Evolutionary conservation across 35 echinoderm and acorn worm genomes (phyloP), one percentile per base, ranked within the genome.

Genomic region (Heliocidaris tuberculata): DNA sequence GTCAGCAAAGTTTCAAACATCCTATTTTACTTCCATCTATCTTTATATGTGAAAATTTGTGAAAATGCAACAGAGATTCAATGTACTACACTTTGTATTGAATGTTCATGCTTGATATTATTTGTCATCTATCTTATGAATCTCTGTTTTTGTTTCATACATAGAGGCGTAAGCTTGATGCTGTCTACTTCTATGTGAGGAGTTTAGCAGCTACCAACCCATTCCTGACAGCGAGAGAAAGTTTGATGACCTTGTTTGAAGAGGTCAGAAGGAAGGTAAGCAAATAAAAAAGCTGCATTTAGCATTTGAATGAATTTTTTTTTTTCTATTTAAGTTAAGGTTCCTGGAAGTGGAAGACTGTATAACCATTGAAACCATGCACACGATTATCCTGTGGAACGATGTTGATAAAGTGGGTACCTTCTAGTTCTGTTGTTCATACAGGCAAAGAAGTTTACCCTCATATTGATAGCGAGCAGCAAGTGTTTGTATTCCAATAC

Each of bases 101-200:
- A 27, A 6, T n/a, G 27, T 78, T 78, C 7, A 21, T 21, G 65
- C 27, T 78, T 8, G 7, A 8, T 56, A 56, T 56, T 56, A 12
- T 56, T 56, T 3, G 9, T 56, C 52, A 56, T 56, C 52, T 78
- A 27, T 78, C 19, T 78, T 89, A 11, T 0, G 31, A 47, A 6
- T 89, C 24, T 48, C 87, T 47, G 15, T 48, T 48, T 42, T 89
- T 48, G 6, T 89, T 32, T 42, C 30, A 6, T 94, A 86, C 31
- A n/a, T n/a, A 99, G 97, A 96, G 96, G 27, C 94, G 98, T 65
- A 99, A 99, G 94, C 95, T 99, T 31, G 98, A 99, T 99, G 98
- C 98, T 9, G 98, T 99, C 49, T 99, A 99, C 59, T 99, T 96
- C 85, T 99, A 99, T 92, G 97, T 99, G 96, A 97, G 98, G 52